Evolutionary conservation across 1,140 invertebrate species (phyloP).

Genomic region (Drosophila pseudoobscura): DNA sequence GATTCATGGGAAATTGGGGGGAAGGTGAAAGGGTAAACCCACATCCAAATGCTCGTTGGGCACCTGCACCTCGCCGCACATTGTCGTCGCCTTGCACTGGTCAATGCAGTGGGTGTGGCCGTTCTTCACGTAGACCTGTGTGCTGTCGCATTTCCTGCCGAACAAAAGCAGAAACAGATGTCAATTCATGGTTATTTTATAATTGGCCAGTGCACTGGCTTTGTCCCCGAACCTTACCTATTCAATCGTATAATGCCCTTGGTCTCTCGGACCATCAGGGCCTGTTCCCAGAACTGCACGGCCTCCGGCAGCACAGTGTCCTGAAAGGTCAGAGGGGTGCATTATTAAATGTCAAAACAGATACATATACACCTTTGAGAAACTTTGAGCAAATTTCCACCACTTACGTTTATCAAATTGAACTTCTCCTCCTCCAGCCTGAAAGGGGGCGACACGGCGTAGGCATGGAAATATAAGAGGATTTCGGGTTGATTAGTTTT

Average conservation of each 20-base stretch:
- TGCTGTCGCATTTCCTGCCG: constrained; percentile 90
- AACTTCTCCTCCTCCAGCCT: constrained; percentile 92
- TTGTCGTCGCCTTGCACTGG: constrained; percentile 91
- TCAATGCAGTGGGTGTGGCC: constrained; percentile 94
- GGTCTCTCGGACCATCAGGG: constrained; percentile 93
- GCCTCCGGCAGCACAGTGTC: constrained; percentile 95
- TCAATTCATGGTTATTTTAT: constrained; percentile 27
- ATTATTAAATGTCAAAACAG: constrained; percentile 2
- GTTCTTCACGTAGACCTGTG: constrained; percentile 92
- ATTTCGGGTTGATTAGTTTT: constrained; percentile 28
- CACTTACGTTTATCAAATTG: constrained; percentile 93
- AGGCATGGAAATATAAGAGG: constrained; percentile 13
- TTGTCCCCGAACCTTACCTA: constrained; percentile 86
- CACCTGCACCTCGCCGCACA: constrained; percentile 97
- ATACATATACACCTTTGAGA: neutral
- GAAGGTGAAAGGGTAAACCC: constrained; percentile 81
- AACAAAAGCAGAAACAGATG: constrained; percentile 19
- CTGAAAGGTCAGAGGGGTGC: constrained; percentile 84
- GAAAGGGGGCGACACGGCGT: constrained; percentile 31
- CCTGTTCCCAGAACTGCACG: constrained; percentile 96
- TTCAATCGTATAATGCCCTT: constrained; percentile 93
- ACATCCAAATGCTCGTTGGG: constrained; percentile 96
- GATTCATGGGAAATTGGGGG: neutral
- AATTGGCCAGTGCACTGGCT: neutral
- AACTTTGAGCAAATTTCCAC: constrained; percentile 81